phyloP scores from a whole-genome alignment of 1,140 invertebrate genomes.

The Drosophila elegans region DNA sequence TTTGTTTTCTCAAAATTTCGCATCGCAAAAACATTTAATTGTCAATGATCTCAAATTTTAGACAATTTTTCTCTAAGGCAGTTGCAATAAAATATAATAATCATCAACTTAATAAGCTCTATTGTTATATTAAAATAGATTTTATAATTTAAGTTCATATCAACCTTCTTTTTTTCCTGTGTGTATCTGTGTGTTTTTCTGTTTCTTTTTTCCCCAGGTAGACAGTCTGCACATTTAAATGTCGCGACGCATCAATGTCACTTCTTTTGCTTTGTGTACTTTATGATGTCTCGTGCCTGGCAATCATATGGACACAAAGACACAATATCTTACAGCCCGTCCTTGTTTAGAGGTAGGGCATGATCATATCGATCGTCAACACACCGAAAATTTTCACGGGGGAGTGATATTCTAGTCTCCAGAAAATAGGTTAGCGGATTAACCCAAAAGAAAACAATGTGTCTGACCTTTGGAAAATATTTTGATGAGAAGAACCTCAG shows the following conservation, averaged over 20 bases:
- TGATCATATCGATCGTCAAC: conserved; percentile 23
- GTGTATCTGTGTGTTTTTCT: background rate
- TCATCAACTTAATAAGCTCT: too few species aligned
- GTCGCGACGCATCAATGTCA: conserved; percentile 65
- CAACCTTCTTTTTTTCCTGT: background rate
- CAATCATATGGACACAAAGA: conserved; percentile 18
- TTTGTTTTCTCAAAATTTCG: too few species aligned
- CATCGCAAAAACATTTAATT: too few species aligned
- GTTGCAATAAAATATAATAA: too few species aligned
- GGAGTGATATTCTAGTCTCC: conserved; percentile 27
- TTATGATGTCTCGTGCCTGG: conserved; percentile 45
- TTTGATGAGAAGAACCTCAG: background rate
- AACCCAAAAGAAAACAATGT: conserved; percentile 9
- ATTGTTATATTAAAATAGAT: too few species aligned
- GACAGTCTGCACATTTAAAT: conserved; percentile 50
- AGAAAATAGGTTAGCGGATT: conserved; percentile 47
- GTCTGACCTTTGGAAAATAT: conserved; percentile 8
- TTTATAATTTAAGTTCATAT: too few species aligned
- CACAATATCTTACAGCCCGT: conserved; percentile 21
- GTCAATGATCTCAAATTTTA: too few species aligned
- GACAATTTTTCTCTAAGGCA: too few species aligned
- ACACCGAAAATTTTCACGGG: conserved; percentile 14
- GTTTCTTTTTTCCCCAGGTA: conserved; percentile 27
- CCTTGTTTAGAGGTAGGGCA: conserved; percentile 31
- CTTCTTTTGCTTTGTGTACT: conserved; percentile 41